These are phyloP conservation scores for Onchidella celtica DNA, from an alignment of 2,888 invertebrate species.

Conservation along the genomic window DNA sequence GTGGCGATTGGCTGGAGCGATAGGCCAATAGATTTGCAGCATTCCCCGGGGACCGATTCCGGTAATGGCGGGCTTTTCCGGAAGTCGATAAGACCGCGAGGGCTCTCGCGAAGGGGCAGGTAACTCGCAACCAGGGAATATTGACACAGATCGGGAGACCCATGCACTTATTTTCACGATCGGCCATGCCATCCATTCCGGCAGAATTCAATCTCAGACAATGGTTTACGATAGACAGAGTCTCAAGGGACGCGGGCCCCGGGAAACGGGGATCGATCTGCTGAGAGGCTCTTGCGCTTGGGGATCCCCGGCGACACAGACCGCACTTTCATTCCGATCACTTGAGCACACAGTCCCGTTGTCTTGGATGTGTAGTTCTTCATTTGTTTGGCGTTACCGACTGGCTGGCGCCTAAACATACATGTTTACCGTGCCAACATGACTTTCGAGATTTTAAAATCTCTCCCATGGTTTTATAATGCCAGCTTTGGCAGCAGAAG, in stretches of 20 bases:
- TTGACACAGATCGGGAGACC: constrained; percentile 44
- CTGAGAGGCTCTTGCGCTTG: constrained; percentile 5
- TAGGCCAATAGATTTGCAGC: constrained; percentile 47
- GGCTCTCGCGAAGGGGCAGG: constrained; percentile 42
- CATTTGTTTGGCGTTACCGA: constrained; percentile 29
- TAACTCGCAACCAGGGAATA: constrained; percentile 42
- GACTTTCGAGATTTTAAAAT: constrained; percentile 29
- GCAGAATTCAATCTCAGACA: constrained; percentile 45
- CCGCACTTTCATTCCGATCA: constrained; percentile 28
- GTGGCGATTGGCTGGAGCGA: constrained; percentile 46
- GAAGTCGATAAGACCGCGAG: constrained; percentile 47
- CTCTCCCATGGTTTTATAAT: not conserved
- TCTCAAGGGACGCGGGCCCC: constrained; percentile 15
- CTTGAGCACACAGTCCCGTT: constrained; percentile 14
- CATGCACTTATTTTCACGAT: constrained; percentile 44
- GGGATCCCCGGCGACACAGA: constrained; percentile 2
- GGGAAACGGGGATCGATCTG: constrained; percentile 23
- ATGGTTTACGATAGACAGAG: constrained; percentile 28
- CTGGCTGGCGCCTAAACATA: constrained; percentile 27
- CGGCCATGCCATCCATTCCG: constrained; percentile 41
- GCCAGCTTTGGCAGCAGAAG: not conserved
- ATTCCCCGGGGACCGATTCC: constrained; percentile 45
- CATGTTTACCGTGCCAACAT: constrained; percentile 35
- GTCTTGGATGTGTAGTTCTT: constrained; percentile 28
- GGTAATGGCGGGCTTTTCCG: constrained; percentile 40